These are phyloP conservation scores for Bellardia pandia DNA, from an alignment of 2,888 invertebrate species.

Conservation along the genomic window DNA sequence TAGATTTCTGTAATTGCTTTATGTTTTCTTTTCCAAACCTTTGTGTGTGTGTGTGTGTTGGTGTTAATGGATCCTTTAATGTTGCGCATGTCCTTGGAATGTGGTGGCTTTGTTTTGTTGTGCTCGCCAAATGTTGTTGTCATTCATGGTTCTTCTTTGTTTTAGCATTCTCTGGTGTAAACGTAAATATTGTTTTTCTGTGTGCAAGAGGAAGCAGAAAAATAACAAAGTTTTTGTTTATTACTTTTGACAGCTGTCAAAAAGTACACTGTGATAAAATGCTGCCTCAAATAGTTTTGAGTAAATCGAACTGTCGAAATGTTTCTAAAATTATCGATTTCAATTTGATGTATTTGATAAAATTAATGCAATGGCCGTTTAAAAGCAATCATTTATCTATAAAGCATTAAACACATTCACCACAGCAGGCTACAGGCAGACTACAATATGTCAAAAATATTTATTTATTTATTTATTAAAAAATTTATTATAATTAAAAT, in stretches of 20 bases:
- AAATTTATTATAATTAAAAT: too few relatives aligned
- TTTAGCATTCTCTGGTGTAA: not conserved
- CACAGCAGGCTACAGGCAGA: too few relatives aligned
- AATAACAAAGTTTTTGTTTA: slow-evolving; percentile 13
- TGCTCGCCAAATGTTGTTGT: slow-evolving; percentile 22
- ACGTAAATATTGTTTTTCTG: not conserved
- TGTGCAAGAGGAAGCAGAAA: not conserved
- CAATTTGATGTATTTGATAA: too few relatives aligned
- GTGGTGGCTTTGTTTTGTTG: not conserved
- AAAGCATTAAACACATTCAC: too few relatives aligned
- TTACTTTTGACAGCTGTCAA: slow-evolving; percentile 55
- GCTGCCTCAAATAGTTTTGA: too few relatives aligned
- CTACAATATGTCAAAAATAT: too few relatives aligned
- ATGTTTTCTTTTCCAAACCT: slow-evolving; percentile 2
- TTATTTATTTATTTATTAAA: too few relatives aligned
- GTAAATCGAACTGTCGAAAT: too few relatives aligned
- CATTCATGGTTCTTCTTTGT: slow-evolving; percentile 28
- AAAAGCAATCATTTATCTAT: too few relatives aligned
- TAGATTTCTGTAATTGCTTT: not conserved
- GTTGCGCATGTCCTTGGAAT: slow-evolving; percentile 29
- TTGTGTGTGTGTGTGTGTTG: not conserved
- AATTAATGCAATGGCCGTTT: too few relatives aligned
- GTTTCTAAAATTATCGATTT: too few relatives aligned
- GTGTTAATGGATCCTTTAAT: not conserved
- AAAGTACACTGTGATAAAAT: slow-evolving; percentile 42